Evolutionary conservation across 2,797 vertebrate species (phyloP), one percentile per base, ranked within the genome.

Genomic region (Thamnophis elegans): DNA sequence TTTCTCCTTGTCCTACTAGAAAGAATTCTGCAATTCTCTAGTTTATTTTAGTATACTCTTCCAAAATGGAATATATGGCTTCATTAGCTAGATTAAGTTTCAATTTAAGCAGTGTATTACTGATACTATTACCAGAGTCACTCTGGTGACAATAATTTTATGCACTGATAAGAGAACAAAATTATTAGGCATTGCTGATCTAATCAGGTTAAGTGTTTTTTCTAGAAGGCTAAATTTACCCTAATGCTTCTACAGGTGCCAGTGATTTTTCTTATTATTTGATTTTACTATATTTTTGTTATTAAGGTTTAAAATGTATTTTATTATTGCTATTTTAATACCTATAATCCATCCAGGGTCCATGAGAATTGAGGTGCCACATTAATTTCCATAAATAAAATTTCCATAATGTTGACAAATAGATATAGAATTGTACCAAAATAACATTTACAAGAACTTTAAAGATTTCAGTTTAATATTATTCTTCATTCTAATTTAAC

Each of bases 101-200:
- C 94, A 91, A 90, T 96, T 96, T 95, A 96, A 96, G 93, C 95
- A 93, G 94, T 94, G 87, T 92, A 95, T 96, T 96, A 95, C 93
- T 94, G 60, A 73, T 96, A 96, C 92, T 97, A 97, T 97, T 96
- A 94, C 88, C 95, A 94, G 92, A 94, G 95, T 96, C 95, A 95
- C 95, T 93, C 94, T 94, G 93, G 93, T 96, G 96, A 96, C 96
- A 94, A 96, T 95, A 95, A 92, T 96, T 97, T 96, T 95, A 95
- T 96, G 96, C 94, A 95, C 94, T 93, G 88, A 94, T 93, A 94
- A 93, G 93, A 93, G 93, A 95, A 95, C 94, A 73, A 95, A 93
- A 94, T 95, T 95, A 92, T 94, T 95, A 94, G 92, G 93, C 94
- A 95, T 93, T 87, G 85, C 90, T 96, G 94, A 90, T 95, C 94